Conservation (phyloP, 1,140 invertebrate genomes). For the Tyrophagus putrescentiae region DNA sequence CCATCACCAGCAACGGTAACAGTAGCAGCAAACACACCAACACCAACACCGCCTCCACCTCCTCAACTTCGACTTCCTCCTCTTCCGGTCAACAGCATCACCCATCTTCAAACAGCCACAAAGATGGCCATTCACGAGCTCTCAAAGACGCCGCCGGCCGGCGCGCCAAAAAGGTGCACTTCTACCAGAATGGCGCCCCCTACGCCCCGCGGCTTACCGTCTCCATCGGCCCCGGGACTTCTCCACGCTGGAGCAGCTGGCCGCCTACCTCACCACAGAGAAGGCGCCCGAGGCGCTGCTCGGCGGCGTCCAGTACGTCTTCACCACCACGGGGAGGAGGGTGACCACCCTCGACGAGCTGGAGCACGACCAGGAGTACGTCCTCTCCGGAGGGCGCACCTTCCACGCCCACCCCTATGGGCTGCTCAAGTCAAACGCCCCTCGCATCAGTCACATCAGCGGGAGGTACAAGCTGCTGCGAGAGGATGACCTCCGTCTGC, state of each 20-base stretch:
- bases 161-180: slow-evolving; percentile 59
- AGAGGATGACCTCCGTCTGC: slow-evolving; percentile 27
- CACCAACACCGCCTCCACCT: too few species aligned
- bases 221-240: slow-evolving; percentile 76
- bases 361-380: slow-evolving; percentile 73
- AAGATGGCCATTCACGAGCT: slow-evolving; percentile 18
- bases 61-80: too few species aligned
- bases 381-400: slow-evolving; percentile 76
- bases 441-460: not conserved
- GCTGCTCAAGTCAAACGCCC: not conserved
- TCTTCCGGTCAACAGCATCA: too few species aligned
- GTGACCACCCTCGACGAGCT: slow-evolving; percentile 68
- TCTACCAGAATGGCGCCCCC: slow-evolving; percentile 83
- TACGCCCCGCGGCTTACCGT: slow-evolving; percentile 76
- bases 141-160: slow-evolving; percentile 18
- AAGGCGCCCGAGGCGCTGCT: slow-evolving; percentile 28
- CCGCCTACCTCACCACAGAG: slow-evolving; percentile 46
- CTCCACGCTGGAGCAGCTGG: slow-evolving; percentile 62
- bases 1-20: too few species aligned
- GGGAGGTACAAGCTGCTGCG: slow-evolving; percentile 2
- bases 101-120: too few species aligned
- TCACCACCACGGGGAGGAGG: slow-evolving; percentile 70
- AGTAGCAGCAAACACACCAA: too few species aligned
- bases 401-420: slow-evolving; percentile 48
- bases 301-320: slow-evolving; percentile 50